These are phyloP conservation scores for Phoenoteleia sp. DNA, from an alignment of 2,888 invertebrate genomes.

Conservation along the genomic window DNA sequence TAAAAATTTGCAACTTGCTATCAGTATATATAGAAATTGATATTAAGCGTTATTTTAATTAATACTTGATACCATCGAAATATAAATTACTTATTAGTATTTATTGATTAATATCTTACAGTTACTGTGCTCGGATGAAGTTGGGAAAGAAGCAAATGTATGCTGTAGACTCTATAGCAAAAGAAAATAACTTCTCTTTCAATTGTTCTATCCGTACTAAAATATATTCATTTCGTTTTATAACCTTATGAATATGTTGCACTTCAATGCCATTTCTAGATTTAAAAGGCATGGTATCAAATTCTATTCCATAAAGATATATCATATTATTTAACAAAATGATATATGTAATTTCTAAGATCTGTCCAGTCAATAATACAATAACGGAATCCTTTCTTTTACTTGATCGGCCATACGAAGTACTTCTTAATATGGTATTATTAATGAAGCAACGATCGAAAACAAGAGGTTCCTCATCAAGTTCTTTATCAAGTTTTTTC, in stretches of 20 bases:
- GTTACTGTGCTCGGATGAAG: not conserved
- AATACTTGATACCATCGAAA: too few species aligned
- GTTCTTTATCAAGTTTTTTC: too few species aligned
- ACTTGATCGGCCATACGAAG: not conserved
- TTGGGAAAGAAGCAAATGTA: slow-evolving; percentile 6
- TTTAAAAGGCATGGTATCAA: not conserved
- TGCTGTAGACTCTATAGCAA: not conserved
- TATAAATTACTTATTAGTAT: too few species aligned
- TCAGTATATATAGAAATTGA: too few species aligned
- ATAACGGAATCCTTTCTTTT: slow-evolving; percentile 8
- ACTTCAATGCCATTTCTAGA: not conserved
- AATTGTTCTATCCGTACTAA: not conserved
- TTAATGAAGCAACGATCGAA: slow-evolving; percentile 2
- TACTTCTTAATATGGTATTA: not conserved
- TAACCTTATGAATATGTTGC: not conserved
- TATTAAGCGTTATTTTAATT: too few species aligned
- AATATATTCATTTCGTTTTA: not conserved
- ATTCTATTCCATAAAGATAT: slow-evolving; percentile 7
- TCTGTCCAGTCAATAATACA: not conserved
- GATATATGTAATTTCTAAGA: not conserved
- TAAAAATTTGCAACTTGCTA: too few species aligned
- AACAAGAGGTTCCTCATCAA: not conserved
- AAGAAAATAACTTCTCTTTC: not conserved
- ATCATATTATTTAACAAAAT: not conserved
- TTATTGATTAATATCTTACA: too few species aligned